Percentiles rank a stretch among this genome's conserved stretches.
These are phyloP conservation scores for Ceratina australensis DNA, from an alignment of 1,140 invertebrate species.

Conservation along the genomic window DNA sequence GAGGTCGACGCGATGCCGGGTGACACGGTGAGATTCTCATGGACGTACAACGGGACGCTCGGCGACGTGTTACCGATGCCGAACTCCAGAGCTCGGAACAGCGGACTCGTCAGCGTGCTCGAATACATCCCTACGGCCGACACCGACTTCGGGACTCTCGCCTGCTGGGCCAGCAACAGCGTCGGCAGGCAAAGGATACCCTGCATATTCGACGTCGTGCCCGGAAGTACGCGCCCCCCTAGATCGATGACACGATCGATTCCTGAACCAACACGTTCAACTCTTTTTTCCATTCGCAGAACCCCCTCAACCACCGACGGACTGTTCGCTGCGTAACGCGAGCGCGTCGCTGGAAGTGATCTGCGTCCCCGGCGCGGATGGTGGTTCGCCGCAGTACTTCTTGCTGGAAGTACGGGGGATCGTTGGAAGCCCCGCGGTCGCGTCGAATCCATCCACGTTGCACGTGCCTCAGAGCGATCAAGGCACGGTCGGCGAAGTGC, in stretches of 20 bases:
- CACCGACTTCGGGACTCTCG: conserved; percentile 88
- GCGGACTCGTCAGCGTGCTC: conserved; percentile 85
- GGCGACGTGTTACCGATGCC: conserved; percentile 82
- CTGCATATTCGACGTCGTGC: conserved; percentile 89
- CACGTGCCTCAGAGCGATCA: conserved; percentile 83
- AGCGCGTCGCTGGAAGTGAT: conserved; percentile 84
- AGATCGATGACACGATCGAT: neutral
- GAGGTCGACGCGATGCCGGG: conserved; percentile 90
- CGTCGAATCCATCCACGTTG: conserved; percentile 73
- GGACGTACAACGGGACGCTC: conserved; percentile 89
- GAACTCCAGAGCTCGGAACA: conserved; percentile 81
- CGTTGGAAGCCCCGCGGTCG: conserved; percentile 73
- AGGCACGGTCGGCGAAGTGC: conserved; percentile 76
- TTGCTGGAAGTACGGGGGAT: conserved; percentile 88
- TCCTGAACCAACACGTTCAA: neutral
- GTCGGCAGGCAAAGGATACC: conserved; percentile 89
- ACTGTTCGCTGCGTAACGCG: conserved; percentile 85
- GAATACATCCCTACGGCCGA: conserved; percentile 83
- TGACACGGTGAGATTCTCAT: conserved; percentile 84
- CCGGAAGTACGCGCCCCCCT: conserved; percentile 85
- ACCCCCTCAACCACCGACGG: conserved; percentile 84
- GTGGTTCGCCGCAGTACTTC: conserved; percentile 90
- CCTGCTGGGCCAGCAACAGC: conserved; percentile 92
- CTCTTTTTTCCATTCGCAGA: conserved; percentile 76
- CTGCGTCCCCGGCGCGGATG: conserved; percentile 89